phyloP scores from a whole-genome alignment of 2,113 vertebrate genomes.

The Crocuta crocuta region DNA sequence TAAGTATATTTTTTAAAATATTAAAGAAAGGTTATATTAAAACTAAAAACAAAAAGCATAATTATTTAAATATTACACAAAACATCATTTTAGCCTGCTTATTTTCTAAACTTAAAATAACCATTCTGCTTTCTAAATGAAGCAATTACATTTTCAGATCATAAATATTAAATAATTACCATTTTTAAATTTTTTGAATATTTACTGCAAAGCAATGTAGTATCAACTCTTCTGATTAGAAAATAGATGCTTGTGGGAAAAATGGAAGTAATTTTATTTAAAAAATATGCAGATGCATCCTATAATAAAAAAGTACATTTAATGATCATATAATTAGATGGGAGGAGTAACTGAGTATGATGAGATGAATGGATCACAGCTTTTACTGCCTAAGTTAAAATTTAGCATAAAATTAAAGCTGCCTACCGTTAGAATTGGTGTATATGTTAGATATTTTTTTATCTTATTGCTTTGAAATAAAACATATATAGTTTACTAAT shows the following conservation, averaged over 20 bases:
- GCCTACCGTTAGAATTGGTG: background rate
- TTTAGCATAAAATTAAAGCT: constrained; percentile 59
- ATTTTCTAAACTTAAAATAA: constrained; percentile 70
- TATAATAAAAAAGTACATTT: constrained; percentile 70
- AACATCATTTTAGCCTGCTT: constrained; percentile 46
- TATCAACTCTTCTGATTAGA: constrained; percentile 63
- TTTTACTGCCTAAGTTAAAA: constrained; percentile 65
- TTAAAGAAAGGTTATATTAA: constrained; percentile 20
- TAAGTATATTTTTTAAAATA: background rate
- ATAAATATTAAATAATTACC: constrained; percentile 67
- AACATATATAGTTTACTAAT: constrained; percentile 54
- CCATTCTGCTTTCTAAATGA: constrained; percentile 61
- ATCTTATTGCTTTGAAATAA: constrained; percentile 48
- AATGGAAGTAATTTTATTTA: constrained; percentile 67
- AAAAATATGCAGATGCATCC: constrained; percentile 56
- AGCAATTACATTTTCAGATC: constrained; percentile 69
- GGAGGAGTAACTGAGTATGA: constrained; percentile 53
- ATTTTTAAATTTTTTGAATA: constrained; percentile 47
- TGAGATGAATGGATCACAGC: constrained; percentile 68
- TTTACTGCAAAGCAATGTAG: constrained; percentile 62
- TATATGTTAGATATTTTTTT: constrained; percentile 24
- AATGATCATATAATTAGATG: constrained; percentile 76
- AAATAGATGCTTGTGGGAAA: constrained; percentile 67
- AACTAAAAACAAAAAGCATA: constrained; percentile 50
- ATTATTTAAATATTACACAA: constrained; percentile 61